These are phyloP conservation scores for Nannobrachium achirus DNA, from an alignment of 2,113 vertebrate species.

Conservation along the genomic window DNA sequence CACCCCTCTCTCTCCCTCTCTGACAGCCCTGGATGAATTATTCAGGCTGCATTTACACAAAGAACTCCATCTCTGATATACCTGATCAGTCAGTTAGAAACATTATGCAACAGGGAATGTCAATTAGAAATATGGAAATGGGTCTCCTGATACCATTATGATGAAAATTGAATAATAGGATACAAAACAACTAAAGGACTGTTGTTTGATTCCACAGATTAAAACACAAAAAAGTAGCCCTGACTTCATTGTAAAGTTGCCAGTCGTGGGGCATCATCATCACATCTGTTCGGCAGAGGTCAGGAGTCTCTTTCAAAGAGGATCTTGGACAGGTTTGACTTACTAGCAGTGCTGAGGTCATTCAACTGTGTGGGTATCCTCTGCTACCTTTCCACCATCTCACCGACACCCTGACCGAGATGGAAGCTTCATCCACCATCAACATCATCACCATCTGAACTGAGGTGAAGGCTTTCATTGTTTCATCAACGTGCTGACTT, in stretches of 20 bases:
- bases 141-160: slow-evolving; percentile 51
- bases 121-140: slow-evolving; percentile 70
- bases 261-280: slow-evolving; percentile 16
- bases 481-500: neutral
- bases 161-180: slow-evolving; percentile 13
- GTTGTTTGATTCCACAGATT: slow-evolving; percentile 23
- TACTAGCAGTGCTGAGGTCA: slow-evolving; percentile 34
- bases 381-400: slow-evolving; percentile 39
- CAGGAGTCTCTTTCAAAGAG: neutral
- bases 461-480: no score
- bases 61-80: slow-evolving; percentile 81
- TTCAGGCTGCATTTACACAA: slow-evolving; percentile 82
- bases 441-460: no score
- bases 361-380: neutral
- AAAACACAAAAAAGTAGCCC: neutral
- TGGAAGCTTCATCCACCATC: slow-evolving; percentile 13
- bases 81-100: slow-evolving; percentile 82
- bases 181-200: slow-evolving; percentile 40
- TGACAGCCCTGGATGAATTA: slow-evolving; percentile 81
- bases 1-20: slow-evolving; percentile 63
- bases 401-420: slow-evolving; percentile 27
- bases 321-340: neutral
- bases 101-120: slow-evolving; percentile 79
- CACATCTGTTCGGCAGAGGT: slow-evolving; percentile 4
- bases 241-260: slow-evolving; percentile 34